Percentiles rank a stretch among this genome's conserved stretches.
Evolutionary conservation across 2,113 vertebrate species (phyloP).

Genomic region (Hyaena hyaena): DNA sequence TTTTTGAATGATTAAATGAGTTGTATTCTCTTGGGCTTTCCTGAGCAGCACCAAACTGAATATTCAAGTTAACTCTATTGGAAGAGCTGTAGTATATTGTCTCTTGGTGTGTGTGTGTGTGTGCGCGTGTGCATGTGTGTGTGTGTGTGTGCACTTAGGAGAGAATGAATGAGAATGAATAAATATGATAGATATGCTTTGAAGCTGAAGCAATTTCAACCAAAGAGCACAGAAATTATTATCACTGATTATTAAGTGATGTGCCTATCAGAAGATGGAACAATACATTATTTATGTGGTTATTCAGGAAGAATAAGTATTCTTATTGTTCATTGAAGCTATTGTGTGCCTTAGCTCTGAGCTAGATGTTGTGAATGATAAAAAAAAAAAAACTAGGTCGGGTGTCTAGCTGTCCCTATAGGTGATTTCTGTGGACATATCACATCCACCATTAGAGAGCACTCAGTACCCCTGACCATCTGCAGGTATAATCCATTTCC

Average conservation of each 20-base stretch:
- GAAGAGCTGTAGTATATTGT: neutral
- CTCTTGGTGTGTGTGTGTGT: neutral
- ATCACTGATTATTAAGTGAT: neutral
- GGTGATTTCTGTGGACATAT: neutral
- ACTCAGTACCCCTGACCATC: neutral
- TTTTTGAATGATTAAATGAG: conserved; percentile 54
- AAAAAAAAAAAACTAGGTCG: neutral
- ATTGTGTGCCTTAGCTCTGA: neutral
- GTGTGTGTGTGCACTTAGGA: neutral
- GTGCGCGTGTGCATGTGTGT: neutral
- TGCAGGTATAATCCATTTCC: neutral
- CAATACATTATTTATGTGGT: neutral
- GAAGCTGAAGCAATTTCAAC: conserved; percentile 22
- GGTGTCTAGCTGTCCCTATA: neutral
- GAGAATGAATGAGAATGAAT: conserved; percentile 13
- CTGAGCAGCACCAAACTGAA: neutral
- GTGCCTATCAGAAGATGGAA: conserved; percentile 15
- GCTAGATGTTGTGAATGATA: neutral
- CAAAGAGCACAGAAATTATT: neutral
- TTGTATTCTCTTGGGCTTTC: conserved; percentile 51
- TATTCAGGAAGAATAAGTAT: neutral
- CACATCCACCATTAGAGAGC: neutral
- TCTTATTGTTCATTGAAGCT: neutral
- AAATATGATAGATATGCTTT: neutral
- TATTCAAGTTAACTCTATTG: neutral